These are phyloP conservation scores for Orchesellides sinensis DNA, from an alignment of 2,888 invertebrate species.

Conservation along the genomic window DNA sequence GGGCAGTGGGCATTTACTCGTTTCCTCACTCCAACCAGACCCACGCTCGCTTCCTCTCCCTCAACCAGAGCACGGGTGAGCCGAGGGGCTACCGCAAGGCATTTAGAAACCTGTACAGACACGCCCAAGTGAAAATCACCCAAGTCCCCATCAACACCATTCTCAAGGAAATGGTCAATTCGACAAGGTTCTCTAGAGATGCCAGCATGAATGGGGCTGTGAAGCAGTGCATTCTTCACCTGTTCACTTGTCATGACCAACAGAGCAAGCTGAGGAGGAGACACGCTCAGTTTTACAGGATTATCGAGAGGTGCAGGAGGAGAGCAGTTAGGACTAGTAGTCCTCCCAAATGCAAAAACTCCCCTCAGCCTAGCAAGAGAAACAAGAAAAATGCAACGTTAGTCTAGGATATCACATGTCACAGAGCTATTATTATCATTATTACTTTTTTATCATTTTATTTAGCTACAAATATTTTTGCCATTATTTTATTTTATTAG, in stretches of 20 bases:
- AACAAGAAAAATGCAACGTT: no score
- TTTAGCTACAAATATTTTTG: no score
- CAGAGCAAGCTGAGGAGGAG: background rate
- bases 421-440: no score
- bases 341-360: no score
- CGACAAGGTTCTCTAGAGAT: conserved; percentile 9
- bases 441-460: no score
- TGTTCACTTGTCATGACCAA: conserved; percentile 4
- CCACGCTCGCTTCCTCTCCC: conserved; percentile 30
- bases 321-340: conserved; percentile 4
- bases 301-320: conserved; percentile 29
- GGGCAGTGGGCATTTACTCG: conserved; percentile 36
- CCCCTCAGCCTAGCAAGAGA: no score
- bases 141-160: conserved; percentile 12
- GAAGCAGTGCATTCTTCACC: background rate
- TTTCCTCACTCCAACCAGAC: conserved; percentile 35
- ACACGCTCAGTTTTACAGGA: background rate
- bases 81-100: conserved; percentile 25
- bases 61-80: background rate
- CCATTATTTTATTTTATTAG: no score
- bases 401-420: no score
- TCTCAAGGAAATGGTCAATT: conserved; percentile 11
- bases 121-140: conserved; percentile 22
- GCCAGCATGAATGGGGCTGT: background rate
- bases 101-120: conserved; percentile 1